Percentiles rank a stretch among this genome's conserved stretches.
These are phyloP conservation scores for Psilopsiagon aymara DNA, from an alignment of 2,113 vertebrate genomes.

Conservation along the genomic window DNA sequence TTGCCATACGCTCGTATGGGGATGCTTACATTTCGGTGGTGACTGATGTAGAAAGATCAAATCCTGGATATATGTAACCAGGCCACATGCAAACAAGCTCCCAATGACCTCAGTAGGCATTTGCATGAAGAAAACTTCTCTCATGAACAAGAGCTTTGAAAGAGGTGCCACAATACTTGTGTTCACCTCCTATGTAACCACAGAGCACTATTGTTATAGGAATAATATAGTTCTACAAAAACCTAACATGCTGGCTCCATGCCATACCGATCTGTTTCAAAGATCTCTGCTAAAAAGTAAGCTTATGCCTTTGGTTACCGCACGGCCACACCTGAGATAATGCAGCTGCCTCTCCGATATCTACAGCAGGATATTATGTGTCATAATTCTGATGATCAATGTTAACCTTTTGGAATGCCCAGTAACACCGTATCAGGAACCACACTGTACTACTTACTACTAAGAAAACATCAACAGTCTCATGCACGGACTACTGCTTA, in stretches of 20 bases:
- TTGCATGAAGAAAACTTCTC: not conserved
- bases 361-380: not conserved
- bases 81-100: not conserved
- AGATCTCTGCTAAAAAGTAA: not conserved
- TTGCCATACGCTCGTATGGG: not conserved
- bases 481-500: not conserved
- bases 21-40: not conserved
- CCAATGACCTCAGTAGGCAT: not conserved
- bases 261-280: not conserved
- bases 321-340: not conserved
- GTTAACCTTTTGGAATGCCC: not conserved
- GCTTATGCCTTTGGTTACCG: not conserved
- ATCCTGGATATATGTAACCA: not conserved
- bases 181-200: not conserved
- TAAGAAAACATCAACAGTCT: not conserved
- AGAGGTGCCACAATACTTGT: not conserved
- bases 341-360: not conserved
- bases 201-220: not conserved
- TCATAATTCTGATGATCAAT: not conserved
- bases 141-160: not conserved
- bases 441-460: not conserved
- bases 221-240: not conserved
- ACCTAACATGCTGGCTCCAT: not conserved
- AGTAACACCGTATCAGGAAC: not conserved
- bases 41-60: not conserved